A percentile compares a stretch with the other conserved stretches of the same genome.
phyloP scores from a whole-genome alignment of 2,888 invertebrate genomes.

The Azorinus chamasolen region DNA sequence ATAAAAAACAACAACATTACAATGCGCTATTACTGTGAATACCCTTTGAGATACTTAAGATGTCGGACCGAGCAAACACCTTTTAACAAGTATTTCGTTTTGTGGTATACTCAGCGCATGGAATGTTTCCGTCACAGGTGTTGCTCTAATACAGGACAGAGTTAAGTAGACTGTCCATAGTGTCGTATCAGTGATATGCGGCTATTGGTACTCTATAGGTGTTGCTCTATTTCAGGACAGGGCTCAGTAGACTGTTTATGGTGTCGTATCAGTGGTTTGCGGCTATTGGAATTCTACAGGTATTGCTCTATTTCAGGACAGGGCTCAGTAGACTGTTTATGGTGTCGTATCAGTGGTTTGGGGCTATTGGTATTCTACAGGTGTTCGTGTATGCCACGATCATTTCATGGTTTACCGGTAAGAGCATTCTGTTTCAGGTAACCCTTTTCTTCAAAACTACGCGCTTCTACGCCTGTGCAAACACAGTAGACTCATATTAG shows the following conservation, averaged over 20 bases:
- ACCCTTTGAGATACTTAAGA: too few relatives aligned
- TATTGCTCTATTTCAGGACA: slow-evolving; percentile 59
- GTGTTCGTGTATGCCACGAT: slow-evolving; percentile 59
- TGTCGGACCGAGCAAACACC: too few relatives aligned
- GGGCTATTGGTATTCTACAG: slow-evolving; percentile 61
- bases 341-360: slow-evolving; percentile 70
- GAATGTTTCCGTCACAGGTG: too few relatives aligned
- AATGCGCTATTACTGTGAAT: too few relatives aligned
- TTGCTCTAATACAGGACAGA: slow-evolving; percentile 65
- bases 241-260: slow-evolving; percentile 66
- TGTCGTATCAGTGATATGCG: slow-evolving; percentile 70
- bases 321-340: slow-evolving; percentile 66
- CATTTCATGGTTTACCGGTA: slow-evolving; percentile 69
- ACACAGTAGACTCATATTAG: too few relatives aligned
- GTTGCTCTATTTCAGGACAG: slow-evolving; percentile 64
- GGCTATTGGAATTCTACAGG: slow-evolving; percentile 56
- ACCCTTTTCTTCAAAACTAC: too few relatives aligned
- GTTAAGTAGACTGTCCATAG: slow-evolving; percentile 63
- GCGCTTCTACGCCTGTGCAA: too few relatives aligned
- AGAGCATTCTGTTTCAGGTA: too few relatives aligned
- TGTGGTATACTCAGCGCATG: too few relatives aligned
- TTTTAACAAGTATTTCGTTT: too few relatives aligned
- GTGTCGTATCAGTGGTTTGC: slow-evolving; percentile 70
- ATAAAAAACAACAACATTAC: too few relatives aligned
- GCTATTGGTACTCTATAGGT: slow-evolving; percentile 61